phyloP scores from a whole-genome alignment of 2,113 vertebrate genomes.

The Ranitomeya variabilis region DNA sequence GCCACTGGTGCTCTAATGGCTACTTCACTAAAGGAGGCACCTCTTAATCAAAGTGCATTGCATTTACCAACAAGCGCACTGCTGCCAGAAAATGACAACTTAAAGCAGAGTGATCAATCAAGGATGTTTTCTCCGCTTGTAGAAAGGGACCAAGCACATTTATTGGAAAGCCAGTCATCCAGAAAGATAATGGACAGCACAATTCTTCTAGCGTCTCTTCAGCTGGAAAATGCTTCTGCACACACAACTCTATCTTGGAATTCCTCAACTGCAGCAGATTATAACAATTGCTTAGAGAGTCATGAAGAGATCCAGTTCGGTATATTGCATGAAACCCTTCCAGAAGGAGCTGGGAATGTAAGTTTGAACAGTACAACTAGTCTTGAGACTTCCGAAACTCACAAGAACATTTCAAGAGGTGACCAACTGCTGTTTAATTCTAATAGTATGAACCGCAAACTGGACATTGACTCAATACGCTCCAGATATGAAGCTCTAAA shows the following conservation, averaged over 20 bases:
- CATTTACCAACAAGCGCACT: conserved; percentile 38
- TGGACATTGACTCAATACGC: conserved; percentile 44
- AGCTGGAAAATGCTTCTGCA: conserved; percentile 18
- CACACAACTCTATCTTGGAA: background rate
- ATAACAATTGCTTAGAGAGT: conserved; percentile 37
- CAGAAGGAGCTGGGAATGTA: conserved; percentile 59
- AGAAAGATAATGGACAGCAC: background rate
- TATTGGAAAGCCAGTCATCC: background rate
- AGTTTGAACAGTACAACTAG: conserved; percentile 40
- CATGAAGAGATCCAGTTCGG: conserved; percentile 13
- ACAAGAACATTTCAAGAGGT: conserved; percentile 26
- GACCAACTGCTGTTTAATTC: background rate
- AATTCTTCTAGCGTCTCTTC: background rate
- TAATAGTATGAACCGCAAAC: conserved; percentile 19
- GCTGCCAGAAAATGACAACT: conserved; percentile 50
- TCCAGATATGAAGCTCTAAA: conserved; percentile 54
- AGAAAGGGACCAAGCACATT: background rate
- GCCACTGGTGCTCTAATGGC: background rate
- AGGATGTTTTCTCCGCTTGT: background rate
- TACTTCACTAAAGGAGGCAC: conserved; percentile 7
- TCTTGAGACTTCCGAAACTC: conserved; percentile 13
- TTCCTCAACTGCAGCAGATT: conserved; percentile 8
- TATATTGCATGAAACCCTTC: conserved; percentile 69
- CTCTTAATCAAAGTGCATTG: background rate
- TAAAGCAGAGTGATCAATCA: conserved; percentile 39